phyloP scores from a whole-genome alignment of 2,888 invertebrate genomes.

The Selenia dentaria region DNA sequence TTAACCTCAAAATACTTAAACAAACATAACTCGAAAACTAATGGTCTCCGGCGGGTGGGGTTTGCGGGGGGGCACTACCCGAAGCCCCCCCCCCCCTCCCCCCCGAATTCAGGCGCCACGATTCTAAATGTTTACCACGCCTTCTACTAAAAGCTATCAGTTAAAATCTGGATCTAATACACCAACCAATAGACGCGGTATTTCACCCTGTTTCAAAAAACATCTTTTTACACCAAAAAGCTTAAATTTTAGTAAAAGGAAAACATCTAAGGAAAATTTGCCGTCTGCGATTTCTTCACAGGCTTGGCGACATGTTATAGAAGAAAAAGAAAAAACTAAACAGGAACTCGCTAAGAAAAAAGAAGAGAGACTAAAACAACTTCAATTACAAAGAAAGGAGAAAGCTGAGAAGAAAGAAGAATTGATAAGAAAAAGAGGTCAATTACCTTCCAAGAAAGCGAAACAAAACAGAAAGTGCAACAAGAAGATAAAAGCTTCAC shows the following conservation, averaged over 20 bases:
- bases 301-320: neutral
- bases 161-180: too few species aligned
- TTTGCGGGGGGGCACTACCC: too few species aligned
- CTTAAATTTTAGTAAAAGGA: slow-evolving; percentile 1
- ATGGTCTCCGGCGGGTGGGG: too few species aligned
- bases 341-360: neutral
- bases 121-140: too few species aligned
- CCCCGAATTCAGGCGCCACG: too few species aligned
- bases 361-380: neutral
- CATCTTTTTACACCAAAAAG: neutral
- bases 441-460: neutral
- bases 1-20: too few species aligned
- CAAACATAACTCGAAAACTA: too few species aligned
- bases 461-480: slow-evolving; percentile 1
- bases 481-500: neutral
- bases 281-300: neutral
- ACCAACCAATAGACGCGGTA: too few species aligned
- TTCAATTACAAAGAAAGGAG: slow-evolving; percentile 1
- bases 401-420: neutral
- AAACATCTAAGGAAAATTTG: slow-evolving; percentile 1
- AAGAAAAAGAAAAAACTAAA: slow-evolving; percentile 1
- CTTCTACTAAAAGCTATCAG: neutral
- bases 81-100: too few species aligned
- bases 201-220: too few species aligned
- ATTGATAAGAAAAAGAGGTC: neutral